Evolutionary conservation across 1,140 invertebrate genomes (phyloP).

Genomic region (Acromyrmex charruanus): DNA sequence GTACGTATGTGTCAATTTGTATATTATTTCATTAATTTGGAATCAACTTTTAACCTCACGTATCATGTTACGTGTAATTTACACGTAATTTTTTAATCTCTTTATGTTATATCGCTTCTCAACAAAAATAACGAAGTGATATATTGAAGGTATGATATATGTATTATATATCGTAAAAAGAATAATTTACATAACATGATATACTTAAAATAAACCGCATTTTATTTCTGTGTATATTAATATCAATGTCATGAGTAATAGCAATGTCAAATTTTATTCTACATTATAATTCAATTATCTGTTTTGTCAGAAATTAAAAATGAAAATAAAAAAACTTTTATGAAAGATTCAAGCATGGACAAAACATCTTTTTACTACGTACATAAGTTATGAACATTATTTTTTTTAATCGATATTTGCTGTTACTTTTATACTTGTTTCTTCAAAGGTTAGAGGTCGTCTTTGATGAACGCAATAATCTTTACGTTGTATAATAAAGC

Average conservation of each 20-base stretch:
- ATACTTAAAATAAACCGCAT: not conserved
- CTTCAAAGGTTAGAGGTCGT: slow-evolving; percentile 40
- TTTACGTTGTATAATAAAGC: slow-evolving; percentile 69
- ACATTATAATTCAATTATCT: not conserved
- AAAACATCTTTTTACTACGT: not conserved
- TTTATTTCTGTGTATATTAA: not conserved
- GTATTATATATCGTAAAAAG: not conserved
- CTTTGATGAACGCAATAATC: slow-evolving; percentile 51
- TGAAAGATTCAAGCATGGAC: not conserved
- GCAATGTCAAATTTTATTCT: not conserved
- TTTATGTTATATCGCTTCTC: not conserved
- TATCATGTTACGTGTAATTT: not conserved
- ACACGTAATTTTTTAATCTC: not conserved
- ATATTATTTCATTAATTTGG: slow-evolving; percentile 1
- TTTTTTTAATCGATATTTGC: slow-evolving; percentile 8
- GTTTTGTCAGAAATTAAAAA: not conserved
- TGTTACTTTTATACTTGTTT: slow-evolving; percentile 36
- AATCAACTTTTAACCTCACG: not conserved
- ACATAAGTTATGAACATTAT: not conserved
- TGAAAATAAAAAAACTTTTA: too few species aligned
- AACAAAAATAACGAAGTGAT: too few species aligned
- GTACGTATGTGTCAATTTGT: not conserved
- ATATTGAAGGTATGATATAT: not conserved
- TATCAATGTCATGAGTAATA: not conserved
- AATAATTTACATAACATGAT: not conserved